phyloP scores from a whole-genome alignment of 2,888 invertebrate species.

The Slavum lentiscoides region DNA sequence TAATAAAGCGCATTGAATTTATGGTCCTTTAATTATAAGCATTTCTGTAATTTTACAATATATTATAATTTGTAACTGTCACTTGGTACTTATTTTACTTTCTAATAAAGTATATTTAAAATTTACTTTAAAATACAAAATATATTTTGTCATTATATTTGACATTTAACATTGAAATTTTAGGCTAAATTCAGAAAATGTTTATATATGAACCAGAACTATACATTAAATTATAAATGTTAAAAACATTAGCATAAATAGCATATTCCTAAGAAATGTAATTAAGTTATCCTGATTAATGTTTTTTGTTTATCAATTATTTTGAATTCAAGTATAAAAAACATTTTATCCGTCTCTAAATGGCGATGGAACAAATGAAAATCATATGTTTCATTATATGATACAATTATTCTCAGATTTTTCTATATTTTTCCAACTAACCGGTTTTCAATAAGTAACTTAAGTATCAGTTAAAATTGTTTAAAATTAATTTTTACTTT shows the following conservation, averaged over 20 bases:
- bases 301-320: slow-evolving; percentile 9
- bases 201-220: not conserved
- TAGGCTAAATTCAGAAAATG: not conserved
- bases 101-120: too few species aligned
- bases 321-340: slow-evolving; percentile 1
- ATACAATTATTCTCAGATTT: not conserved
- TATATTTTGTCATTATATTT: too few species aligned
- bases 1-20: not conserved
- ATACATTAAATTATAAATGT: not conserved
- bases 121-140: too few species aligned
- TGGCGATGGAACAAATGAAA: not conserved
- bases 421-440: not conserved
- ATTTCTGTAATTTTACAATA: not conserved
- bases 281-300: not conserved
- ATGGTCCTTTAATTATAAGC: not conserved
- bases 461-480: not conserved
- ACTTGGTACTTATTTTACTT: too few species aligned
- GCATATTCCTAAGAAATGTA: not conserved
- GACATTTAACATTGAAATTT: not conserved
- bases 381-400: not conserved
- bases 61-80: not conserved
- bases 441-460: not conserved
- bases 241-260: not conserved
- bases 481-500: not conserved
- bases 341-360: not conserved